Evolutionary conservation across 2,888 invertebrate species (phyloP).

Genomic region (Drosophila setosimentum): DNA sequence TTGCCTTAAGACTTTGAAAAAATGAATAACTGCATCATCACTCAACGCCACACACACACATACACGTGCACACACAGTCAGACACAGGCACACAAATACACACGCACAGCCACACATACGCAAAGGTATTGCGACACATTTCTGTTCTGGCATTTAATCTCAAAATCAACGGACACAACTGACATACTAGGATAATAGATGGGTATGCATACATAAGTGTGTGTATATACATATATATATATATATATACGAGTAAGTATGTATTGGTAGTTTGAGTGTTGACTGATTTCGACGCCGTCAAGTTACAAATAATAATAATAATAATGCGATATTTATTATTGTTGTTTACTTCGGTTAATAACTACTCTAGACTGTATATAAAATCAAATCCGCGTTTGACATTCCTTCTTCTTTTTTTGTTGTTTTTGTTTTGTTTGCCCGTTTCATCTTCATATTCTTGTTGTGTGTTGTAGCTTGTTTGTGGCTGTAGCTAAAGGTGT

Average conservation of each 20-base stretch:
- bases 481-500: constrained; percentile 29
- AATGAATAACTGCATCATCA: constrained; percentile 62
- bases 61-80: constrained; percentile 1
- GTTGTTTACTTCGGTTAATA: constrained; percentile 75
- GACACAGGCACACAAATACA: not conserved
- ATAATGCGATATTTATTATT: constrained; percentile 74
- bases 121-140: constrained; percentile 21
- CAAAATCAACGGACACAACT: constrained; percentile 48
- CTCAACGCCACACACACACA: constrained; percentile 38
- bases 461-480: constrained; percentile 40
- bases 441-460: constrained; percentile 31
- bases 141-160: constrained; percentile 45
- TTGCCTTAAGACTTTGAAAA: constrained; percentile 51
- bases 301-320: constrained; percentile 68
- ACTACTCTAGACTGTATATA: constrained; percentile 78
- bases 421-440: constrained; percentile 42
- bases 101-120: constrained; percentile 12
- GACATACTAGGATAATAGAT: constrained; percentile 43
- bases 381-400: constrained; percentile 82
- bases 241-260: constrained; percentile 49
- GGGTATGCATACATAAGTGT: constrained; percentile 45
- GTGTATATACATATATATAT: constrained; percentile 32
- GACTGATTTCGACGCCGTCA: constrained; percentile 58
- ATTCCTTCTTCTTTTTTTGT: constrained; percentile 21
- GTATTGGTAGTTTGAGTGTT: constrained; percentile 53